Evolutionary conservation across 2,888 invertebrate genomes (phyloP).

Genomic region (Mamestra brassicae): DNA sequence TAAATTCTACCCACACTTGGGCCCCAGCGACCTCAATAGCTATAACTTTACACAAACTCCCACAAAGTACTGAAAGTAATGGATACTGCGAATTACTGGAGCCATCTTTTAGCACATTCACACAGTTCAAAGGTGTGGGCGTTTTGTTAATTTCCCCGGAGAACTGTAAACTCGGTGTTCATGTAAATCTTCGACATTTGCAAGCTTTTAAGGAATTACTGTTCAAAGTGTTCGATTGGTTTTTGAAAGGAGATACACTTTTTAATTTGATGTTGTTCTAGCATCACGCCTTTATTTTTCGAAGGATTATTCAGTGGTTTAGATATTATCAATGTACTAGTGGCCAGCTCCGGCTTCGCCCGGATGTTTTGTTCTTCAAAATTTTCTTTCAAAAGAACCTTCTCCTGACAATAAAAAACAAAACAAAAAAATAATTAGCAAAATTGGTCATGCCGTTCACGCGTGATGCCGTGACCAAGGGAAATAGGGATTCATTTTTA

Average conservation of each 20-base stretch:
- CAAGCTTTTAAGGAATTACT: constrained; percentile 41
- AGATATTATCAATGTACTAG: no score
- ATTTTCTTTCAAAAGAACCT: no score
- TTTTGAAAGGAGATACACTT: neutral
- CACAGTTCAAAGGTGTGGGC: constrained; percentile 19
- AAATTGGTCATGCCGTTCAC: no score
- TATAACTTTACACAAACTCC: constrained; percentile 22
- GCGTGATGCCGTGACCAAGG: no score
- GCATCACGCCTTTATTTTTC: neutral
- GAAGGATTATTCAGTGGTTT: no score
- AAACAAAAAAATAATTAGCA: no score
- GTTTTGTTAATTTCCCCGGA: constrained; percentile 53
- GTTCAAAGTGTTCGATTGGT: constrained; percentile 19
- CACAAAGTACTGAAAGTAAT: constrained; percentile 23
- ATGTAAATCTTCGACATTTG: constrained; percentile 42
- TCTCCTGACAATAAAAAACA: no score
- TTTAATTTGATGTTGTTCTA: neutral
- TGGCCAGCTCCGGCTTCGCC: no score
- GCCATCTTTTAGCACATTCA: constrained; percentile 33
- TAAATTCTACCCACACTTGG: neutral
- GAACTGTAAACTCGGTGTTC: constrained; percentile 32
- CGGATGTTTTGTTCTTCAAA: no score
- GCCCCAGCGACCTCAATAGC: neutral
- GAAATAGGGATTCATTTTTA: no score
- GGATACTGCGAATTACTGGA: constrained; percentile 26